Evolutionary conservation across 2,888 invertebrate species (phyloP).

Genomic region (Dinocampus coccinellae): DNA sequence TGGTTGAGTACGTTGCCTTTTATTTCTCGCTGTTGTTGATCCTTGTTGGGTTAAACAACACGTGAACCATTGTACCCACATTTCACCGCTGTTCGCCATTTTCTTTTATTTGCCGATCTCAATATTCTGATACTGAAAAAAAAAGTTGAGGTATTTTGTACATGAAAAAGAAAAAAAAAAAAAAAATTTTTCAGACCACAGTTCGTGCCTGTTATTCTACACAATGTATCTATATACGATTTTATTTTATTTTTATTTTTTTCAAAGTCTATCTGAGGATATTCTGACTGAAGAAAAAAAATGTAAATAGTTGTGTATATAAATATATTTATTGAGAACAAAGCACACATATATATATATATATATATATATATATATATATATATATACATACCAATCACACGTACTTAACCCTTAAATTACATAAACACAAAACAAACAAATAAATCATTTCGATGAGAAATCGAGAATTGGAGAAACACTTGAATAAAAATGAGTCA

Average conservation of each 20-base stretch:
- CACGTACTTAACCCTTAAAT: background rate
- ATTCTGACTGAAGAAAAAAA: background rate
- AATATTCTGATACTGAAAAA: background rate
- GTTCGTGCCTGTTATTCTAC: too few species aligned
- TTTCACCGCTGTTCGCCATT: constrained; percentile 83
- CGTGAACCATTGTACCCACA: constrained; percentile 93
- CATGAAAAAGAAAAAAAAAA: constrained; percentile 22
- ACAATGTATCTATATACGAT: too few species aligned
- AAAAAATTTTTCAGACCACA: background rate
- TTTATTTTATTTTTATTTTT: too few species aligned
- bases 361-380: background rate
- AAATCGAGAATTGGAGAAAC: background rate
- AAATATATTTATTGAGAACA: background rate
- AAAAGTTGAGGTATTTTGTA: background rate
- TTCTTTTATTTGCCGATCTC: constrained; percentile 43
- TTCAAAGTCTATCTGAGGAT: background rate
- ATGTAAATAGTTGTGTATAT: background rate
- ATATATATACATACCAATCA: background rate
- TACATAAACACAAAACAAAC: background rate
- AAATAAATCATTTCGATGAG: background rate
- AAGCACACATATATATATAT: background rate
- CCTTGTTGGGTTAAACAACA: constrained; percentile 89
- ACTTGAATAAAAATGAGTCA: background rate
- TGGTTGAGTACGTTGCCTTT: constrained; percentile 67
- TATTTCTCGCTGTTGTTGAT: constrained; percentile 73